These are phyloP conservation scores for Fratercula arctica DNA, from an alignment of 2,797 vertebrate genomes.

Conservation along the genomic window DNA sequence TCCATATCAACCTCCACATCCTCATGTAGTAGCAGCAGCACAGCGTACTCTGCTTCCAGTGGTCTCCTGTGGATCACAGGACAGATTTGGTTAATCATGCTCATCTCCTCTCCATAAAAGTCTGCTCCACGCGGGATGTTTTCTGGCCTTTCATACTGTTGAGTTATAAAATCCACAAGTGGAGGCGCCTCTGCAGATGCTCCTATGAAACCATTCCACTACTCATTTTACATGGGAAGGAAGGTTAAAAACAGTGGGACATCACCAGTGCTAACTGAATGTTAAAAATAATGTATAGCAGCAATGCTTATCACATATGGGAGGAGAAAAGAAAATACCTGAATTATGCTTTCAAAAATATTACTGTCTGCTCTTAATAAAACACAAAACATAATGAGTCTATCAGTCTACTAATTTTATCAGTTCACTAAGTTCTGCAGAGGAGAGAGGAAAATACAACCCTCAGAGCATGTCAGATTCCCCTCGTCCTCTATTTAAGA, in stretches of 20 bases:
- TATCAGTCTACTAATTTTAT: neutral
- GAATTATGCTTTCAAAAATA: neutral
- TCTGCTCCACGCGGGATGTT: neutral
- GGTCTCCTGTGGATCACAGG: neutral
- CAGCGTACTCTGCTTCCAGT: neutral
- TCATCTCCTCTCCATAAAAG: neutral
- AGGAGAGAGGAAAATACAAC: neutral
- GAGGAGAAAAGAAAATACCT: neutral
- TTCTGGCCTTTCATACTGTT: neutral
- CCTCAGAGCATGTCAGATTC: neutral
- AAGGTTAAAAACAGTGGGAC: neutral
- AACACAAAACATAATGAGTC: neutral
- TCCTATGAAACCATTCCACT: neutral
- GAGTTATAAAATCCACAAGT: neutral
- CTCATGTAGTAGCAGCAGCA: neutral
- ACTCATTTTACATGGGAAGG: neutral
- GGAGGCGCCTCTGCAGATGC: neutral
- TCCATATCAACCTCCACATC: conserved; percentile 3
- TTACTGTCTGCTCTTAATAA: neutral
- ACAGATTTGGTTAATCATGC: neutral
- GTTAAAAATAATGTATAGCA: neutral
- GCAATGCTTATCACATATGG: neutral
- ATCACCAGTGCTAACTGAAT: neutral
- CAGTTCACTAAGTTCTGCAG: neutral
- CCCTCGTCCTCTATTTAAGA: neutral